Evolutionary conservation across 64 coral and sea anemone genomes (phyloP), one percentile per base, ranked within the genome.

Genomic region (Cladopsammia gracilis): DNA sequence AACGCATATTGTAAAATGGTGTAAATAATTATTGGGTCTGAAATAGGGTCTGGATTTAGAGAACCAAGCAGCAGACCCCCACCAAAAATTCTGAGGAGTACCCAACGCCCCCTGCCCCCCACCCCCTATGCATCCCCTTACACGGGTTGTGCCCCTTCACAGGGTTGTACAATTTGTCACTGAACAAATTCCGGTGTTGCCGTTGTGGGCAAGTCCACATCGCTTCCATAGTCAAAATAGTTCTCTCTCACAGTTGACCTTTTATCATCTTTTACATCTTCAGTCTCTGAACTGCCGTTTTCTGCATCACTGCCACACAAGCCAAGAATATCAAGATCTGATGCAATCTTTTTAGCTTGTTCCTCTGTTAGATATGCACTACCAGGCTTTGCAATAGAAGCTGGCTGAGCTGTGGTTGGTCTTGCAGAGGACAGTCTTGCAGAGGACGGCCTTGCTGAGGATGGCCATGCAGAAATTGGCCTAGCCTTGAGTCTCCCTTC

Each of bases 171-270:
- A 34, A 15, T 19, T 2, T n/a, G 11, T 67, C 47, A 71, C 26
- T 83, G 15, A 0, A 83, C 68, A 91, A 71, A 42, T 50, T 84
- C 43, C 10, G 75, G 64, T 62, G 68, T 53, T 74, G 70, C 19
- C 25, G 48, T 77, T 0, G 47, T 69, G 0, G 91, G 72, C 44
- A 70, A 20, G 7, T 93, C 91, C 24, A 86, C 70, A 22, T 97
- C 96, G 70, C 78, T 97, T 14, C 96, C 96, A 97, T 97, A 97
- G 68, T 97, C 96, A 91, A 97, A 97, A 58, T 94, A 97, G 73
- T 97, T 89, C 19, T 78, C 87, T 82, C 96, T 93, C 48, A 97
- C 96, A 58, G 96, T 97, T 52, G 90, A 90, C 70, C 22, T 91
- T 48, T 19, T 52, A 11, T 62, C 56, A 56, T 73, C 15, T 45